A percentile compares a stretch with the other conserved stretches of the same genome.
Evolutionary conservation across 2,113 vertebrate genomes (phyloP).

Genomic region (Sitta europaea): DNA sequence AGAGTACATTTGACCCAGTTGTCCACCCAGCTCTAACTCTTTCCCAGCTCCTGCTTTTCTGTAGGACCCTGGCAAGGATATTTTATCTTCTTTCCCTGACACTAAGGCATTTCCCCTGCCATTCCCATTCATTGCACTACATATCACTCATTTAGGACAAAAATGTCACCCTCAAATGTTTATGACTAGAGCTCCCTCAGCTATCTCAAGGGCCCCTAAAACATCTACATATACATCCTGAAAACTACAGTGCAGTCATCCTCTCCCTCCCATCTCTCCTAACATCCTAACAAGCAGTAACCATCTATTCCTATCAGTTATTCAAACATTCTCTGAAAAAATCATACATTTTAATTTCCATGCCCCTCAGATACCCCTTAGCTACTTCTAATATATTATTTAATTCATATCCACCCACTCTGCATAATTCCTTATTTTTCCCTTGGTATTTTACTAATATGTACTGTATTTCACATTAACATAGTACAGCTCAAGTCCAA

Average conservation of each 20-base stretch:
- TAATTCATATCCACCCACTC: neutral
- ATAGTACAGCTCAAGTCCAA: neutral
- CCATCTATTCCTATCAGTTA: neutral
- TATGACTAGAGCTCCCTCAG: neutral
- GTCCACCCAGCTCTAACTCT: neutral
- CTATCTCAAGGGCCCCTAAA: neutral
- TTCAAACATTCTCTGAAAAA: neutral
- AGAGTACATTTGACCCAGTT: neutral
- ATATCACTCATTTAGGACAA: neutral
- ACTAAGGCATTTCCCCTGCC: fast-evolving
- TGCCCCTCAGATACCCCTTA: neutral
- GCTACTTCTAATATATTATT: neutral
- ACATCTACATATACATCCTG: neutral
- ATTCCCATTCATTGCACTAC: neutral
- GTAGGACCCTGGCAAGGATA: neutral
- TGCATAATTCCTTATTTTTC: neutral
- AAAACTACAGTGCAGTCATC: neutral
- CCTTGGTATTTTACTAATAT: neutral
- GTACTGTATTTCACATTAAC: neutral
- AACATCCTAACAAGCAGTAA: neutral
- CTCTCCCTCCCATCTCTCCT: neutral
- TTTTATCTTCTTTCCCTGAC: neutral
- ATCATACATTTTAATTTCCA: neutral
- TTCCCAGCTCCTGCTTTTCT: neutral
- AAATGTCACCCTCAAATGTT: neutral